phyloP scores from a whole-genome alignment of 2,113 vertebrate genomes.

The Strigops habroptila region DNA sequence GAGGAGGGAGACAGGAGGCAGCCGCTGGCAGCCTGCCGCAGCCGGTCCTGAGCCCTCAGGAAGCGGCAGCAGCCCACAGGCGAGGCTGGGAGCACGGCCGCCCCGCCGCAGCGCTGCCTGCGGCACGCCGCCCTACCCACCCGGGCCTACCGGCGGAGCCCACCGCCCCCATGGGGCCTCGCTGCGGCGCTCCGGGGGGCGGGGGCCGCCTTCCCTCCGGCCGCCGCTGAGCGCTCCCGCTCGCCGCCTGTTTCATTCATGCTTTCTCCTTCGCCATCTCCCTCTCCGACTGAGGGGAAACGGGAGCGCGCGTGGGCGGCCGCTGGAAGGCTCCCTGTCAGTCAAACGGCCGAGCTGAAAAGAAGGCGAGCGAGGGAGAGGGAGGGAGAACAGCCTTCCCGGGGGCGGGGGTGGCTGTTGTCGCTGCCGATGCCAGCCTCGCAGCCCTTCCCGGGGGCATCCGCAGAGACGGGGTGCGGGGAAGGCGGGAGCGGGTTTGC shows the following conservation, averaged over 20 bases:
- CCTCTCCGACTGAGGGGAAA: constrained; percentile 33
- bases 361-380: constrained; percentile 34
- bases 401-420: constrained; percentile 44
- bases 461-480: not conserved
- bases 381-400: constrained; percentile 36
- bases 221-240: not conserved
- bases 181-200: not conserved
- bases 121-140: not conserved
- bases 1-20: no score
- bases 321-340: constrained; percentile 68
- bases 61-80: not conserved
- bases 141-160: not conserved
- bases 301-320: constrained; percentile 62
- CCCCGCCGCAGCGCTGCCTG: not conserved
- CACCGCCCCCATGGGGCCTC: not conserved
- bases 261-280: constrained; percentile 46
- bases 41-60: not conserved
- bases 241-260: constrained; percentile 65
- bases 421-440: constrained; percentile 26
- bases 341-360: constrained; percentile 59
- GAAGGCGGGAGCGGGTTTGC: not conserved
- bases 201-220: not conserved
- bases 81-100: not conserved
- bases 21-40: accelerated
- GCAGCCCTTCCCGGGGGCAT: not conserved